A percentile compares a stretch with the other conserved stretches of the same genome.
These are phyloP conservation scores for Agapornis canus DNA, from an alignment of 2,797 vertebrate species.

Conservation along the genomic window DNA sequence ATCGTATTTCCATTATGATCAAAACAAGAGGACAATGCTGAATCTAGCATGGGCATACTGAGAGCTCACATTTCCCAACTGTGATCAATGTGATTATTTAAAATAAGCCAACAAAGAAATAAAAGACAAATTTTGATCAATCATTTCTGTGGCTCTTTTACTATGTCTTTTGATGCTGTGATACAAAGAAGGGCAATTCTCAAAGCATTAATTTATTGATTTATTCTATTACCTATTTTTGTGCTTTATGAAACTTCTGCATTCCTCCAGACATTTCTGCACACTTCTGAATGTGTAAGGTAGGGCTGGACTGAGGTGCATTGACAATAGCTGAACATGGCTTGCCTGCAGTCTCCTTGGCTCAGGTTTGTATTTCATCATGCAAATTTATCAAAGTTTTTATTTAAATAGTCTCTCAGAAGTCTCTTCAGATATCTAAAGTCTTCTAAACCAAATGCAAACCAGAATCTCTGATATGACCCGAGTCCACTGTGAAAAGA, in stretches of 20 bases:
- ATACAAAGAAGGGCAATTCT: background rate
- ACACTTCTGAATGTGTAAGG: background rate
- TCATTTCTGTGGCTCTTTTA: background rate
- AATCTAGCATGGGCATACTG: background rate
- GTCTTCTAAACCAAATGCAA: constrained; percentile 2
- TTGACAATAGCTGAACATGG: background rate
- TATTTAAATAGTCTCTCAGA: background rate
- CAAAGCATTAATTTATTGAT: background rate
- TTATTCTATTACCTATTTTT: background rate
- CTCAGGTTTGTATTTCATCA: background rate
- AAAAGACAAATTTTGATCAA: background rate
- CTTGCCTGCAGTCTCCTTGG: background rate
- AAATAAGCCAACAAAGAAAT: background rate
- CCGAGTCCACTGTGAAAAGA: background rate
- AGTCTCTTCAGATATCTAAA: background rate
- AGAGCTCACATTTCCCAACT: background rate
- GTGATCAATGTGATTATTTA: background rate
- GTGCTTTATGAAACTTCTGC: background rate
- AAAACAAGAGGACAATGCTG: background rate
- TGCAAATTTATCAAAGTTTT: background rate
- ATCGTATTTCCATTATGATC: background rate
- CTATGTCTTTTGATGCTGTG: background rate
- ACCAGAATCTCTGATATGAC: background rate
- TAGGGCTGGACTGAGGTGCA: background rate
- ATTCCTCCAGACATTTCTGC: background rate